Evolutionary conservation across 2,797 vertebrate genomes (phyloP), one percentile per base, ranked within the genome.

Genomic region (Alauda arvensis): DNA sequence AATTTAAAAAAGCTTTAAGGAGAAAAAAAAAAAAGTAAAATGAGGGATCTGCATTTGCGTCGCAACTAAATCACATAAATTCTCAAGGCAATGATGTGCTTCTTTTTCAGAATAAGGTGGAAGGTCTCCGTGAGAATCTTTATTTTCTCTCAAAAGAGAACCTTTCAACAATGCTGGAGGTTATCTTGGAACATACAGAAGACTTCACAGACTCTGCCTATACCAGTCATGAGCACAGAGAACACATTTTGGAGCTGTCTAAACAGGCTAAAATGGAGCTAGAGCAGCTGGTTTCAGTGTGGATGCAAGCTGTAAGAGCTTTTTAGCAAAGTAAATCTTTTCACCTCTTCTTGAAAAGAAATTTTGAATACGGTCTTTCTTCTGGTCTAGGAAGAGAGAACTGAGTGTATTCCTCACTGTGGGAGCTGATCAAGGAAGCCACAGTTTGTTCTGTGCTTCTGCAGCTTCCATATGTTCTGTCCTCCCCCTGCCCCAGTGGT

Each of bases 151-250:
- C 98, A 8, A 98, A 98, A 87, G 98, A 99, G 94, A 98, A 96
- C 84, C 93, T 99, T 91, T 96, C 96, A 7, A 94, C 96, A 37
- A 97, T 98, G 93, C 94, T 99, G 94, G 98, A 99, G 94, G 96
- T 96, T 69, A 96, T 99, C 94, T 95, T 99, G 90, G 99, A 99
- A 95, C 98, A 98, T 83, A 99, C 98, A 0, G 98, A 99, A 95
- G 99, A 99, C 95, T 99, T 99, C 96, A 99, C 99, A 3, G 99
- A 99, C 92, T 99, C 98, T 57, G 98, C 99, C 57, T 99, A 99
- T 96, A 99, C 98, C 94, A 98, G 98, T 95, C 99, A 99, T 37
- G 98, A 99, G 96, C 98, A 98, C 96, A 97, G 99, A 87, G 98
- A 99, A 89, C 98, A 96, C 90, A 99, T 99, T 95, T 96, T 99